Conservation (phyloP, 2,888 invertebrate species). For the Acanthosepion esculentum region DNA sequence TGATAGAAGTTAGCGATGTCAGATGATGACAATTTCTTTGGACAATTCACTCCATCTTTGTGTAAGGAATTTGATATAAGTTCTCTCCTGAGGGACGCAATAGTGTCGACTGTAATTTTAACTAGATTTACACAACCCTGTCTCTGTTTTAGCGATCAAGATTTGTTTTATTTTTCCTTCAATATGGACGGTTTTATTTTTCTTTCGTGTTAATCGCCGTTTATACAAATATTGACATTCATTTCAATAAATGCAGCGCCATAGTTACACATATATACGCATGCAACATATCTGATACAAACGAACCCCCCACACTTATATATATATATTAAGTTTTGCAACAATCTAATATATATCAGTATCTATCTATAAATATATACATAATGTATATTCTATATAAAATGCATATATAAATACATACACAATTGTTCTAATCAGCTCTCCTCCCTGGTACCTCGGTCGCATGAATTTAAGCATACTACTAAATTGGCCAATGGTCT, state of each 20-base stretch:
- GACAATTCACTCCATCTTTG: constrained; percentile 9
- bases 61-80: background rate
- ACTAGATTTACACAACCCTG: background rate
- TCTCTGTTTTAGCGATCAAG: background rate
- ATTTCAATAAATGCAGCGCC: background rate
- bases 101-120: background rate
- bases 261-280: background rate
- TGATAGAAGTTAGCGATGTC: background rate
- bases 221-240: background rate
- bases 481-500: too few species aligned
- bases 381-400: too few species aligned
- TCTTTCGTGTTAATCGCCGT: background rate
- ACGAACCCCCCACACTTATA: background rate
- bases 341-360: too few species aligned
- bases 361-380: too few species aligned
- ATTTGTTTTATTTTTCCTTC: background rate
- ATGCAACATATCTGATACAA: background rate
- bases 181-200: background rate
- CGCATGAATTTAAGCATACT: too few species aligned
- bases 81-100: background rate
- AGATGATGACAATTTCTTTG: constrained; percentile 14
- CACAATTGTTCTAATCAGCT: too few species aligned
- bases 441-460: too few species aligned
- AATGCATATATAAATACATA: too few species aligned
- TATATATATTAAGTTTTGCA: background rate